Base-by-base conservation (phyloP, 1,140 invertebrate species). In the Aphidius ervi region DNA sequence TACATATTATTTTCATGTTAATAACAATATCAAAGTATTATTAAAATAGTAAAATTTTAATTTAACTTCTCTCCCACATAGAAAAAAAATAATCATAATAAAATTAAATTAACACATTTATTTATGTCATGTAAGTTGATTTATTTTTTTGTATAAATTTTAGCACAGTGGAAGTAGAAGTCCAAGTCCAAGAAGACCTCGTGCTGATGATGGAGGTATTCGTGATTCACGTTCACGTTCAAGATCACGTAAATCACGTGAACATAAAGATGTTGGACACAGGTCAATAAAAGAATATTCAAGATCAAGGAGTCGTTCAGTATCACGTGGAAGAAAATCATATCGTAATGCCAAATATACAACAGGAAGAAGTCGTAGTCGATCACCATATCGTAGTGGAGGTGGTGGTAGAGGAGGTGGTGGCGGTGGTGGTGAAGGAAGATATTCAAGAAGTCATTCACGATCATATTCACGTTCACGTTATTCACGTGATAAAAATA, bases 381-480 rank as follows among this genome's bases (percentile, higher is more conserved):
- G 81, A 41, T 82, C 82, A 20, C 75, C 74, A 8, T 81, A 82
- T 66, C 76, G 80, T 62, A 43, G 6, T 9, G 42, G 42, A 6
- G 42, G 42, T 43, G 42, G 42, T 43, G 42, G 7, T 10, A 43
- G 42, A 8, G 42, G 42, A 3, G 42, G 42, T 43, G 71, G 75
- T 46, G 74, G 75, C 43, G 74, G 80, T 63, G 72, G 74, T 49
- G 74, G 74, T 53, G 75, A 79, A 55, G 80, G 81, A 58, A 82
- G 82, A 8, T 74, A 80, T 39, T 83, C 82, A 66, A 75, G 79
- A 61, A 83, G 82, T 45, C 73, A 82, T 45, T 83, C 82, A 0
- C 79, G 81, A 47, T 81, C 78, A 5, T 69, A 74, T 37, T 74
- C 72, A 0, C 69, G 74, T 8, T 79, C 81, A 61, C 78, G 76